These are phyloP conservation scores for Chauna torquata DNA, from an alignment of 2,113 vertebrate species.

Conservation along the genomic window DNA sequence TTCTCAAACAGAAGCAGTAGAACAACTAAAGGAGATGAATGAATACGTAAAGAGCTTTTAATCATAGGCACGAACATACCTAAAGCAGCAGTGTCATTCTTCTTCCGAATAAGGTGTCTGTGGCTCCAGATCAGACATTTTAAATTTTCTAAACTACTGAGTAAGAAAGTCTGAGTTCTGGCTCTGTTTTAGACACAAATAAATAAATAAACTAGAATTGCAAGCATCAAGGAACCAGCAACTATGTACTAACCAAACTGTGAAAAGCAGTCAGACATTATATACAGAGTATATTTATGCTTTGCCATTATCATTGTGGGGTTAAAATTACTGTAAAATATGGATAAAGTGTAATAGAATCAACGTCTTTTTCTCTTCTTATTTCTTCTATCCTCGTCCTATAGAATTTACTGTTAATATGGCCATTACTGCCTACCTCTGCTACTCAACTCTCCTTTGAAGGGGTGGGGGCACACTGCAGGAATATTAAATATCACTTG, in stretches of 20 bases:
- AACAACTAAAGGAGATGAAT: constrained; percentile 56
- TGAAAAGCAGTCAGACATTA: background rate
- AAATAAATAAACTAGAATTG: background rate
- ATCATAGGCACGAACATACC: constrained; percentile 1
- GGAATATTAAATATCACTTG: background rate
- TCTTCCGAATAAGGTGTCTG: background rate
- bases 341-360: background rate
- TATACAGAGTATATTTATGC: background rate
- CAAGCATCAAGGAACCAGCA: background rate
- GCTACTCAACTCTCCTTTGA: background rate
- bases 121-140: background rate
- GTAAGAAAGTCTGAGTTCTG: background rate
- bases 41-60: constrained; percentile 40
- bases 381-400: background rate
- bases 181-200: background rate
- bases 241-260: background rate
- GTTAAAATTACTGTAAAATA: background rate
- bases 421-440: background rate
- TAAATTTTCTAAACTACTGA: background rate
- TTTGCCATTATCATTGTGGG: background rate
- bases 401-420: background rate
- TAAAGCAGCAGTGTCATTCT: constrained; percentile 12
- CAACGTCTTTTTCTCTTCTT: background rate
- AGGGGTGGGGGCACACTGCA: background rate
- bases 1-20: constrained; percentile 56